These are phyloP conservation scores for Cettia cetti DNA, from an alignment of 2,113 vertebrate genomes.

Conservation along the genomic window DNA sequence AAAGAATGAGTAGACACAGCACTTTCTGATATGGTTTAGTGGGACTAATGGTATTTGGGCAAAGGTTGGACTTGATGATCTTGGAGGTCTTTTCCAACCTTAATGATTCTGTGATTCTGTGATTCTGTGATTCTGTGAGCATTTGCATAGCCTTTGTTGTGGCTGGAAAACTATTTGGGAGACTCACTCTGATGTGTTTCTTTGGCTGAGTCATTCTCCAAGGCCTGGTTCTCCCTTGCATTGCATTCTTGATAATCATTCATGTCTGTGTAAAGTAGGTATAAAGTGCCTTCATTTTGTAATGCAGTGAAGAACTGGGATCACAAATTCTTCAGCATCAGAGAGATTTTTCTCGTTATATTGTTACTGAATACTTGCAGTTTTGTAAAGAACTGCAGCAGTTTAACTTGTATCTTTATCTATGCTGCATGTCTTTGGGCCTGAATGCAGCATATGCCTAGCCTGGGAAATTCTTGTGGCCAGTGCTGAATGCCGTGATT, in stretches of 20 bases:
- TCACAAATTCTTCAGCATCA: background rate
- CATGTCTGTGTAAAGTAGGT: background rate
- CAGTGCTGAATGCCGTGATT: background rate
- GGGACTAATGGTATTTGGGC: background rate
- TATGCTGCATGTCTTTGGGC: background rate
- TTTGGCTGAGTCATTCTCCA: background rate
- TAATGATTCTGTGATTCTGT: background rate
- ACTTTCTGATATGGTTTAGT: background rate
- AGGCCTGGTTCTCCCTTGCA: background rate
- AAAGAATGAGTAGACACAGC: background rate
- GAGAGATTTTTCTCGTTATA: background rate
- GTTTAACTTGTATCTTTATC: background rate
- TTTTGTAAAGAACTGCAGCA: background rate
- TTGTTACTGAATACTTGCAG: background rate
- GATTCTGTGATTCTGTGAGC: background rate
- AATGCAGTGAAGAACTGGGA: accelerated
- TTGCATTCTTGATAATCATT: background rate
- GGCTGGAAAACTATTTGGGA: background rate
- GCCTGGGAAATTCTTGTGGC: background rate
- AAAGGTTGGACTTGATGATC: background rate
- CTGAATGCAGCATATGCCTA: background rate
- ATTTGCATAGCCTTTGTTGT: background rate
- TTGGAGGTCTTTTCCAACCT: background rate
- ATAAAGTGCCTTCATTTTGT: background rate
- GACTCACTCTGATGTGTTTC: background rate